Evolutionary conservation across 2,797 vertebrate genomes (phyloP).

Genomic region (Enteromius anoplus): DNA sequence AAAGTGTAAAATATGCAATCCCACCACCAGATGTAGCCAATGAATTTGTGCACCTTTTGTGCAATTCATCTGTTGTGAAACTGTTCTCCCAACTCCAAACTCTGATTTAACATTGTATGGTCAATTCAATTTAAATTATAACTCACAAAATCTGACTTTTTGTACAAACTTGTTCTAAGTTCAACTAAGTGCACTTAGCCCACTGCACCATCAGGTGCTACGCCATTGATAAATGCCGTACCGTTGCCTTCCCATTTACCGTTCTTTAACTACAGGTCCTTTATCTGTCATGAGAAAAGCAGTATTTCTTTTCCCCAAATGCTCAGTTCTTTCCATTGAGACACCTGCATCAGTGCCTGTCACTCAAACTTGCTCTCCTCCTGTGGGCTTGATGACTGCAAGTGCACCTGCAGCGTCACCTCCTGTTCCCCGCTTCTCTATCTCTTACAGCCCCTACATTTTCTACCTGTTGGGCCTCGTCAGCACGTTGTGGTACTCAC

Average conservation of each 20-base stretch:
- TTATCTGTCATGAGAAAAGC: conserved; percentile 2
- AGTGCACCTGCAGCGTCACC: conserved; percentile 6
- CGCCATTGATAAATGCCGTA: background rate
- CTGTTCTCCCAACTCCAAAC: background rate
- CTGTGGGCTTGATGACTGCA: conserved; percentile 36
- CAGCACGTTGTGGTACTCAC: background rate
- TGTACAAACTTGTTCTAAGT: background rate
- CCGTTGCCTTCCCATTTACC: conserved; percentile 8
- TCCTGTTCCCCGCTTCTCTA: background rate
- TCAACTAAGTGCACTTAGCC: background rate
- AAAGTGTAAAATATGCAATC: background rate
- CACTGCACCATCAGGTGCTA: background rate
- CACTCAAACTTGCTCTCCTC: conserved; percentile 18
- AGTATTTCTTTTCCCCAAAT: conserved; percentile 34
- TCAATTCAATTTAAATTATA: background rate
- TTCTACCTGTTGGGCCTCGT: conserved; percentile 6
- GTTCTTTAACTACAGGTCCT: background rate
- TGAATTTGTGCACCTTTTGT: background rate
- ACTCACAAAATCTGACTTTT: background rate
- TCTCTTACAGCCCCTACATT: conserved; percentile 21
- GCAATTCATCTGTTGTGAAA: background rate
- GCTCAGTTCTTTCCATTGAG: conserved; percentile 35
- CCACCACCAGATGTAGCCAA: background rate
- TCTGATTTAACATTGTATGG: background rate
- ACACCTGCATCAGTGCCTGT: conserved; percentile 8